A percentile compares a stretch with the other conserved stretches of the same genome.
These are phyloP conservation scores for Poecilia velifera DNA, from an alignment of 2,797 vertebrate species.

Conservation along the genomic window DNA sequence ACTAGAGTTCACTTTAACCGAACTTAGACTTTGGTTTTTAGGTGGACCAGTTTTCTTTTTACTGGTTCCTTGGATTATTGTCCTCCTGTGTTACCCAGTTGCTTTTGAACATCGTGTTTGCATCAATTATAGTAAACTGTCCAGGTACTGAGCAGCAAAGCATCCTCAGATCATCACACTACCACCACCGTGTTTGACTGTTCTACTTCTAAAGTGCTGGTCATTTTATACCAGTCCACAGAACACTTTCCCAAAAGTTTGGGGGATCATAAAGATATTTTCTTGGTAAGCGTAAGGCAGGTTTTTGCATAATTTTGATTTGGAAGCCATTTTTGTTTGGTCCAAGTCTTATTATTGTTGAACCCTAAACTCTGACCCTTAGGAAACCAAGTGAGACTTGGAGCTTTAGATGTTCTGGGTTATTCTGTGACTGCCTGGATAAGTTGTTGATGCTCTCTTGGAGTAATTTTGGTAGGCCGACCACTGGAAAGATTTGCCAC, in stretches of 20 bases:
- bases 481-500: neutral
- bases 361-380: neutral
- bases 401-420: neutral
- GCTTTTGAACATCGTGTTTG: neutral
- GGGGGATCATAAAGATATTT: neutral
- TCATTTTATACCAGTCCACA: neutral
- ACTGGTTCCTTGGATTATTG: neutral
- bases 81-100: neutral
- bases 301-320: neutral
- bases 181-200: neutral
- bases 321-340: neutral
- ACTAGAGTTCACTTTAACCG: too few species aligned
- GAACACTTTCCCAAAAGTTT: neutral
- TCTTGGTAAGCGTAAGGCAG: neutral
- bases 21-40: too few species aligned
- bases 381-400: neutral
- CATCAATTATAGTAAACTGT: neutral
- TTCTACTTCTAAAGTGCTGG: neutral
- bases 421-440: neutral
- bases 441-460: neutral
- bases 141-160: neutral
- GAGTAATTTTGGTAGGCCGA: neutral
- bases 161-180: neutral
- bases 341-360: neutral
- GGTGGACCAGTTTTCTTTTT: neutral